These are phyloP conservation scores for Capitulum mitella DNA, from an alignment of 2,888 invertebrate genomes.

Conservation along the genomic window DNA sequence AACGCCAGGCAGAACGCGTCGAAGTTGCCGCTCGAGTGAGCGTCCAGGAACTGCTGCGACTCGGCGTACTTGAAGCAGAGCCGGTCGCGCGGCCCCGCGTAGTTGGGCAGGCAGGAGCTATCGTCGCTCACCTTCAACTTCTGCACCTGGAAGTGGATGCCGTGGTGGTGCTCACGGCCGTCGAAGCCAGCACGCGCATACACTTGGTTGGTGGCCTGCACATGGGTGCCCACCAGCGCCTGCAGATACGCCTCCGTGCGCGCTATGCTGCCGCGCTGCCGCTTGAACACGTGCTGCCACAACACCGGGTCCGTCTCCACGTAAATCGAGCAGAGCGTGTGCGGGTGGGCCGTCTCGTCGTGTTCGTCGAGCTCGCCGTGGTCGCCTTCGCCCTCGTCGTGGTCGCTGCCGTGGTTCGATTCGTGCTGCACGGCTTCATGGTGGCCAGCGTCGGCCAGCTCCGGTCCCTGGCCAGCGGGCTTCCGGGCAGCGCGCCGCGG, in stretches of 20 bases:
- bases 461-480: background rate
- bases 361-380: background rate
- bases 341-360: too few relatives aligned
- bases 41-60: background rate
- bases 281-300: background rate
- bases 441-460: background rate
- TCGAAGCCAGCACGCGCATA: background rate
- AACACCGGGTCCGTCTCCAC: background rate
- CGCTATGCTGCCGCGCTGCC: background rate
- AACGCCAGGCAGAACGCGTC: slow-evolving; percentile 5
- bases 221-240: background rate
- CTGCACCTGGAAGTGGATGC: background rate
- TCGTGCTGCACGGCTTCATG: background rate
- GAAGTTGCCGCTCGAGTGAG: background rate
- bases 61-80: background rate
- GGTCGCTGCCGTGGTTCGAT: background rate
- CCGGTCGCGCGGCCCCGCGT: background rate
- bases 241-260: background rate
- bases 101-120: background rate
- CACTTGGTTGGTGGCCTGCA: background rate
- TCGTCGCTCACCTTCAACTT: background rate
- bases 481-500: too few relatives aligned
- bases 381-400: background rate
- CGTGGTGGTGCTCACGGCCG: background rate
- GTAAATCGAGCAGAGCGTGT: background rate